Evolutionary conservation across 2,797 vertebrate genomes (phyloP).

Genomic region (Dermochelys coriacea): DNA sequence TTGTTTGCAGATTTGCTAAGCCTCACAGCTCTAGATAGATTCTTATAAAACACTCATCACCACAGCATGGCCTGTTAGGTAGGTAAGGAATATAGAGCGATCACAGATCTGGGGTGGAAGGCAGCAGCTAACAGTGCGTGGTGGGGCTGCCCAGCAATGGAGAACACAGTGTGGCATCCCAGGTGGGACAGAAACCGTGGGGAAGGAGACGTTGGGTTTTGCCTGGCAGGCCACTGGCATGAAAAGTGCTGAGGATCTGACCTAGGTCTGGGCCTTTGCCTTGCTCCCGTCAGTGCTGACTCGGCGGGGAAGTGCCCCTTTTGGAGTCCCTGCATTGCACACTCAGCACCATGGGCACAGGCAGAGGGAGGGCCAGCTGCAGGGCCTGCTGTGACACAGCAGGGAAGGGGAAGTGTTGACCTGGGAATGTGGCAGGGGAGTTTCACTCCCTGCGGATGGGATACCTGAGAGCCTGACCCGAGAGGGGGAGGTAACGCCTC

Average conservation of each 20-base stretch:
- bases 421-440: too few relatives aligned
- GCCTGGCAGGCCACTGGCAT: neutral
- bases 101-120: accelerated
- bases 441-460: too few relatives aligned
- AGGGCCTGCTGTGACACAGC: too few relatives aligned
- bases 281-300: neutral
- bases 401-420: too few relatives aligned
- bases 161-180: neutral
- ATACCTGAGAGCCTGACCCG: too few relatives aligned
- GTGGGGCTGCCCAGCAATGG: accelerated
- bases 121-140: accelerated
- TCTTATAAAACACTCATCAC: neutral
- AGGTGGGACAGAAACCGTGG: neutral
- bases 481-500: too few relatives aligned
- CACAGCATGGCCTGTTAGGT: accelerated
- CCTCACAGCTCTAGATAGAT: neutral
- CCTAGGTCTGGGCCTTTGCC: neutral
- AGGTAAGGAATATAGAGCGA: accelerated
- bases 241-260: accelerated
- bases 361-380: too few relatives aligned
- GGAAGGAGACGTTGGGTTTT: accelerated
- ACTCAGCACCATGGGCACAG: too few relatives aligned
- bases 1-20: neutral
- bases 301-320: too few relatives aligned
- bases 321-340: too few relatives aligned